Conservation (phyloP, 1,140 invertebrate species). For the Bradynema listronoti region DNA sequence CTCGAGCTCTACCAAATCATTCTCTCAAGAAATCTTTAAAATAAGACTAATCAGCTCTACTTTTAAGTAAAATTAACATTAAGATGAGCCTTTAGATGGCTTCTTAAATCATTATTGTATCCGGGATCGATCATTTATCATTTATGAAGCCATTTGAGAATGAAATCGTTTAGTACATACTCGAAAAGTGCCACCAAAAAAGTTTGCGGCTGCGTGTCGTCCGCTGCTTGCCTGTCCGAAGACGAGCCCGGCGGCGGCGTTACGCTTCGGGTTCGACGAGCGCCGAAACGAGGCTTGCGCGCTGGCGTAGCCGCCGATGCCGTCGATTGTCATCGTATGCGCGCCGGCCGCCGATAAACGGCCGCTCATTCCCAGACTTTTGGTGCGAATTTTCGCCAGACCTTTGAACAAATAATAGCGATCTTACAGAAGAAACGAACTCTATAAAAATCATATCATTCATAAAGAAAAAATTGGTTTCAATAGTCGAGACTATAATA, state of each 20-base stretch:
- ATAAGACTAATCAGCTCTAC: neutral
- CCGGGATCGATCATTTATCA: too few species aligned
- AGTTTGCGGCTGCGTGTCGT: too few species aligned
- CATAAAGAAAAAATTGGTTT: too few species aligned
- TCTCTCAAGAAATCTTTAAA: neutral
- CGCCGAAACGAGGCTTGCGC: neutral
- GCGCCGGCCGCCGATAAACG: conserved; percentile 1
- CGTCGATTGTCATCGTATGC: neutral
- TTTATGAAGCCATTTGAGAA: neutral
- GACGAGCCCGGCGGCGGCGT: neutral
- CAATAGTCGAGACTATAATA: too few species aligned
- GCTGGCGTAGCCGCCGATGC: neutral
- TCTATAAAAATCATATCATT: too few species aligned
- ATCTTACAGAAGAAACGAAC: too few species aligned
- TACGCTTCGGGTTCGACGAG: neutral
- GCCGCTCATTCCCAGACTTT: conserved; percentile 11
- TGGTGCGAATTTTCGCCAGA: too few species aligned
- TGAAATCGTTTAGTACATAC: neutral
- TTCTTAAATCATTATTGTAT: too few species aligned
- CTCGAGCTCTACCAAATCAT: neutral
- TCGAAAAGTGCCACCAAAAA: conserved; percentile 4
- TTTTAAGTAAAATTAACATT: neutral
- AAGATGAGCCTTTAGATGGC: neutral
- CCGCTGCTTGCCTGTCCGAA: conserved; percentile 5
- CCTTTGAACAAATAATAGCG: too few species aligned